Conservation (phyloP, 2,797 vertebrate genomes). For the Allobates femoralis region DNA sequence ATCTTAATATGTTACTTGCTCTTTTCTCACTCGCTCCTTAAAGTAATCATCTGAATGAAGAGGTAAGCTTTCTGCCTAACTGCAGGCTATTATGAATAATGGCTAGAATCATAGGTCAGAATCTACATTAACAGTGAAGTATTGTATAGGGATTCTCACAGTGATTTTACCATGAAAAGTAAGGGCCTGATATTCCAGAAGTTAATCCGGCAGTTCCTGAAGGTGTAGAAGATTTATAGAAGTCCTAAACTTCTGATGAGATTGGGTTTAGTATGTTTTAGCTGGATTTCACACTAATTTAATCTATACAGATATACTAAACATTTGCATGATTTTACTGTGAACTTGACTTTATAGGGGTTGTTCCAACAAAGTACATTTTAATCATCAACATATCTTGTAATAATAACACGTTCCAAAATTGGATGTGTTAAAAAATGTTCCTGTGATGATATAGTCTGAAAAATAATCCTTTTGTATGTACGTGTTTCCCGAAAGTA, state of each 20-base stretch:
- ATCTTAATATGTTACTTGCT: constrained; percentile 1
- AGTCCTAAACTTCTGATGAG: neutral
- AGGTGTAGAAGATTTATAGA: neutral
- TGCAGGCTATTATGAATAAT: neutral
- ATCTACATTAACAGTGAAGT: neutral
- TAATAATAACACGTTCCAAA: no score
- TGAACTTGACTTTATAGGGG: no score
- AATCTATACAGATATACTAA: no score
- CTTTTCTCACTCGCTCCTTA: constrained; percentile 3
- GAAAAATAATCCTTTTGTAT: no score
- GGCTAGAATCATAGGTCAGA: neutral
- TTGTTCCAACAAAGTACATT: no score
- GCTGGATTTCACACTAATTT: neutral
- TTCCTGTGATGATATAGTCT: no score
- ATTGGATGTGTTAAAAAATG: no score
- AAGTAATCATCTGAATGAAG: constrained; percentile 25
- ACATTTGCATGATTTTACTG: no score
- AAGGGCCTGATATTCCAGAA: neutral
- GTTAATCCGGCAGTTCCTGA: neutral
- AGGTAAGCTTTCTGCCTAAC: neutral
- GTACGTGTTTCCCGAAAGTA: no score
- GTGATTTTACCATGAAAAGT: neutral
- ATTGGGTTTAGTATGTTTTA: neutral
- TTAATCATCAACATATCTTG: no score
- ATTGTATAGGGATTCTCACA: neutral